Base-by-base conservation (phyloP, 2,888 invertebrate genomes). In the Isotomurus palustris region DNA sequence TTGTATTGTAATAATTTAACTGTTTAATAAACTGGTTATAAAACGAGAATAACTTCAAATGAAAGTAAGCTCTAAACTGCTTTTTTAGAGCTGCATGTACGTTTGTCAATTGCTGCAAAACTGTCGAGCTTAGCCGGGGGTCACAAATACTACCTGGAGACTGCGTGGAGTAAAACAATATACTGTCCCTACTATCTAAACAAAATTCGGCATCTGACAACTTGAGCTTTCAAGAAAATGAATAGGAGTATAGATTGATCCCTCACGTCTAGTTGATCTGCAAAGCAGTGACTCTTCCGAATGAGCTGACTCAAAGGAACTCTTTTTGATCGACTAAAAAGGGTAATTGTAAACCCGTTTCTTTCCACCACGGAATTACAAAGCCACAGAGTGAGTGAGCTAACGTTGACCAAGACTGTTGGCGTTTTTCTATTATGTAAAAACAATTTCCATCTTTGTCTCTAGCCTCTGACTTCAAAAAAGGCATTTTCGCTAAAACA, bases 171-270 rank as follows among this genome's bases (percentile, higher is more conserved):
- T n/a, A n/a, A n/a, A n/a, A n/a, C n/a, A n/a, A n/a, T 58, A 58
- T 28, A 32, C 53, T 22, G 54, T 41, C 38, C 54, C 58, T 14
- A 58, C 58, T 27, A 58, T 58, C 58, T 58, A 48, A 27, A 3
- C 17, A 27, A 25, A 8, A 38, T 10, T 52, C 22, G 38, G 40
- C n/a, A n/a, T n/a, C n/a, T n/a, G n/a, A n/a, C n/a, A n/a, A n/a
- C n/a, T n/a, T n/a, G n/a, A n/a, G n/a, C n/a, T n/a, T n/a, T n/a
- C n/a, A 6, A 12, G 17, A 3, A 28, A 8, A 3, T 21, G 19
- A 35, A 8, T 36, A 12, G 28, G 19, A 27, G 27, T 40, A 2
- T 41, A 41, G 8, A 10, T 27, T 25, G 21, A n/a, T n/a, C n/a
- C n/a, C 24, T 8, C 48, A 56, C 56, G 28, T 56, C 56, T 19